Base-by-base conservation (phyloP, 1,140 invertebrate species). In the Drosophila lacteicornis region DNA sequence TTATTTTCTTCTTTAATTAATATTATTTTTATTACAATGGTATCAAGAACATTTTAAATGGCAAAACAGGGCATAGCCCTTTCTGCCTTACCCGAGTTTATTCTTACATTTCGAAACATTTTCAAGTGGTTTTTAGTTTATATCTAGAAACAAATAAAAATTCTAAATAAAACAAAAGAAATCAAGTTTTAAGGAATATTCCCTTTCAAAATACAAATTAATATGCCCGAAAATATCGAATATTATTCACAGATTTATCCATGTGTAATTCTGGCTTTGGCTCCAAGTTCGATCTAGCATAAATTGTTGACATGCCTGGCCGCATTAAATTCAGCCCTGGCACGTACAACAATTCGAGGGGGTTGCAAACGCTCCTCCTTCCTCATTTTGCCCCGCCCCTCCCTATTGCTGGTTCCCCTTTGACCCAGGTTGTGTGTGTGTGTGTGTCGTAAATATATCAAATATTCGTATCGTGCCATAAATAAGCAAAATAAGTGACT, bases 401-500 rank as follows among this genome's bases (percentile, higher is more conserved):
- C 19, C 40, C 17, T 12, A 15, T n/a, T 67, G 45, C 55, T 58
- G 42, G 22, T 46, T 49, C 43, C 46, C 57, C 47, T 49, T 57
- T 53, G 56, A 59, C 27, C 56, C 61, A 49, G 46, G 42, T 60
- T 73, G 66, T 13, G 60, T 3, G 49, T 47, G 17, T 40, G 61
- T 40, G 61, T 36, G 38, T 38, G 45, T 76, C 75, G 71, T 75
- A 83, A 80, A 80, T 84, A 83, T 84, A 82, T 82, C 71, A 83
- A 68, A 84, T 47, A 80, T 77, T 67, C 61, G 79, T 75, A 60
- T 75, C 65, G 75, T 85, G 82, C 74, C 82, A 85, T 85, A 85
- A 85, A 85, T 85, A 85, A 86, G 82, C 74, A 86, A 73, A 85
- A 85, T 75, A 68, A 70, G 76, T 79, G 73, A 80, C 78, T 77